Percentiles rank a stretch among this genome's conserved stretches.
These are phyloP conservation scores for Sclerurus mexicanus DNA, from an alignment of 2,113 vertebrate species.

Conservation along the genomic window DNA sequence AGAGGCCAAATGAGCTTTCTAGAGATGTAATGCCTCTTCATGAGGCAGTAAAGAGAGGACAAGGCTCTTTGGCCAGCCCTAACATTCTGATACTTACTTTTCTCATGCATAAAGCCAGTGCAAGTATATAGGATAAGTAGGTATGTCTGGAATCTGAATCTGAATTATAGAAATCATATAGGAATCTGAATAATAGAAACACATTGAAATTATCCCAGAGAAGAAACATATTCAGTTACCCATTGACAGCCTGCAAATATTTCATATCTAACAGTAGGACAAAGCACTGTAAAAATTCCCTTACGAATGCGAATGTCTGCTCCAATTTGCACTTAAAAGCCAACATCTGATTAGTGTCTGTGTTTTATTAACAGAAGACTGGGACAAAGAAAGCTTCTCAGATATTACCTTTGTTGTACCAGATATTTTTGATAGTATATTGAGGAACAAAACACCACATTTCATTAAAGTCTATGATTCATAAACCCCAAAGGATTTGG, in stretches of 20 bases:
- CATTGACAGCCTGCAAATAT: neutral
- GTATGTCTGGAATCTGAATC: neutral
- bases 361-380: conserved; percentile 7
- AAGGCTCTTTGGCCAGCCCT: neutral
- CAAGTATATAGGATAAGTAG: neutral
- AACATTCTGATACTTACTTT: neutral
- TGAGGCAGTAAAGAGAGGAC: neutral
- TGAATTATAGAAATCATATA: neutral
- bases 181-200: neutral
- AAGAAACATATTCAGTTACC: neutral
- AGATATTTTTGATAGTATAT: neutral
- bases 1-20: neutral
- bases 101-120: neutral
- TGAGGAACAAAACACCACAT: neutral
- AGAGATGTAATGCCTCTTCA: neutral
- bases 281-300: conserved; percentile 8
- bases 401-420: neutral
- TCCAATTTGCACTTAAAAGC: conserved; percentile 25
- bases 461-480: neutral
- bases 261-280: conserved; percentile 22
- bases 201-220: neutral
- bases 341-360: neutral
- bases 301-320: neutral
- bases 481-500: neutral
- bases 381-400: neutral